Evolutionary conservation across 2,797 vertebrate genomes (phyloP).

Genomic region (Siniperca obscura): DNA sequence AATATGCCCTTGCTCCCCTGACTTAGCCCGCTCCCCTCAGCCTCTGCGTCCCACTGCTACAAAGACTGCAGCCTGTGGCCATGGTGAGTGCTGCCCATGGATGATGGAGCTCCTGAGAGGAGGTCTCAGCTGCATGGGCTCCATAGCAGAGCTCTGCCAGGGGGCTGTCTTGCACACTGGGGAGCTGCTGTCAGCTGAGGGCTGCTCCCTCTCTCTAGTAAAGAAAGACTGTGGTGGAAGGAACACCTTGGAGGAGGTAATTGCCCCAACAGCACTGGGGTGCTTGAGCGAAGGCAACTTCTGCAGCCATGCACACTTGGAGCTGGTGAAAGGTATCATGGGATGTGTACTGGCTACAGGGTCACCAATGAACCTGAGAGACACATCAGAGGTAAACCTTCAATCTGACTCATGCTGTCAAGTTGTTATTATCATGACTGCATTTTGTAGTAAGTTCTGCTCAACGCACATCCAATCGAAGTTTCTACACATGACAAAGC

Average conservation of each 20-base stretch:
- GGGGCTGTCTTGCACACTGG: conserved; percentile 61
- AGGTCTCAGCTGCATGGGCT: conserved; percentile 51
- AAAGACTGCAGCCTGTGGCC: conserved; percentile 46
- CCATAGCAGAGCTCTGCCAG: conserved; percentile 66
- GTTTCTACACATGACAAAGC: background rate
- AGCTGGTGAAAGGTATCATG: conserved; percentile 68
- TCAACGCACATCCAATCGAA: background rate
- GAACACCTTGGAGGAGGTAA: conserved; percentile 60
- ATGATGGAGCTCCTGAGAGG: conserved; percentile 64
- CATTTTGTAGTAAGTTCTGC: background rate
- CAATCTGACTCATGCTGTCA: background rate
- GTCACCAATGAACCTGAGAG: conserved; percentile 69
- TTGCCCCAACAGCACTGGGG: conserved; percentile 26
- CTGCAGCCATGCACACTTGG: conserved; percentile 46
- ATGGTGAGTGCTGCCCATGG: conserved; percentile 64
- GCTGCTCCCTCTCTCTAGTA: conserved; percentile 60
- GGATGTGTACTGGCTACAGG: conserved; percentile 63
- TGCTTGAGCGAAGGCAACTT: conserved; percentile 22
- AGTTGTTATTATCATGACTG: background rate
- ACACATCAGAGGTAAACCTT: conserved; percentile 66
- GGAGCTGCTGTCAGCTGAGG: conserved; percentile 63
- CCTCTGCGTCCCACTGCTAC: background rate
- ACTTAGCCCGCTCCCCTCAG: conserved; percentile 25
- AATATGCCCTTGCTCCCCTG: conserved; percentile 33
- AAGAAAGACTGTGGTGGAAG: conserved; percentile 44